Evolutionary conservation across 2,888 invertebrate species (phyloP), one percentile per base, ranked within the genome.

Genomic region (Polia nebulosa): DNA sequence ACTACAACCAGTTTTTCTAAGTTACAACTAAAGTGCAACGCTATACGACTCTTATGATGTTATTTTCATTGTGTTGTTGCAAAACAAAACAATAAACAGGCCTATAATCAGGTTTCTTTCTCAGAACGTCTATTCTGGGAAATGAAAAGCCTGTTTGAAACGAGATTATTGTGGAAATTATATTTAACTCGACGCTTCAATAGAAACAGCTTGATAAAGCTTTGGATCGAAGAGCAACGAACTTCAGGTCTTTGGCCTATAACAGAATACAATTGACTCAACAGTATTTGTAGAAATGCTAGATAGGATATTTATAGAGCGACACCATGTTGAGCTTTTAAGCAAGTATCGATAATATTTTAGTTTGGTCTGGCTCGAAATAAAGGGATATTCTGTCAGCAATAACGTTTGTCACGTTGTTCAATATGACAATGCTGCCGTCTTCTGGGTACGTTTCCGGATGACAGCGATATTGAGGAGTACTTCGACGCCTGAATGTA

Each of bases 101-200:
- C 1, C 0, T 39, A 1, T 8, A 41, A 8, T n/a, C 7, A 7
- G n/a, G n/a, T 7, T 41, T 41, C 7, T 41, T 8, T 41, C 17
- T 41, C 8, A 6, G n/a, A 41, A n/a, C n/a, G n/a, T 8, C 7
- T 7, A 1, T 41, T 41, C 39, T n/a, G 7, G 39, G 39, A n/a
- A 41, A 41, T 41, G 7, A 41, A 7, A n/a, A 53, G 3, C 7
- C 11, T 36, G n/a, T 5, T 22, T 29, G 34, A 36, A 13, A 25
- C 11, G 11, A 34, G 15, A 32, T 45, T 34, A 25, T 60, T 60
- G n/a, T 63, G 41, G 29, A 4, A 20, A 34, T 39, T 52, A 36
- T 60, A 47, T 56, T 61, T 51, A 66, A 15, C n/a, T 59, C 34
- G 9, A 45, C 11, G 17, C 13, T 17, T 34, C 13, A 64, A 47